phyloP scores from a whole-genome alignment of 2,888 invertebrate species.

The Caenorhabditis sp. region DNA sequence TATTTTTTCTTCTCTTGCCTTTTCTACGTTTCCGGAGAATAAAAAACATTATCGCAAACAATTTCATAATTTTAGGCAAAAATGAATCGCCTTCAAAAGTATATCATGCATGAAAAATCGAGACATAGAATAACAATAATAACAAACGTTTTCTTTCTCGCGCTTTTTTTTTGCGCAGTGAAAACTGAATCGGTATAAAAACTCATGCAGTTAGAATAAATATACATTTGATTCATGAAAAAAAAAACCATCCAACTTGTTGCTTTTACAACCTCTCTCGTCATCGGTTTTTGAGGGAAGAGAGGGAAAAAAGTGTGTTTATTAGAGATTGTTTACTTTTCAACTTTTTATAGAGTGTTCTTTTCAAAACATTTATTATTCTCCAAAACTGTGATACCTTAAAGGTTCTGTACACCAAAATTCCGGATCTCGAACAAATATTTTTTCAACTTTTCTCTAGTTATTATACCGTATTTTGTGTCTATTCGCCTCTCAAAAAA shows the following conservation, averaged over 20 bases:
- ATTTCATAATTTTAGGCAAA: not conserved
- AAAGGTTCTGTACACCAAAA: too few species aligned
- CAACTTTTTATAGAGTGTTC: not conserved
- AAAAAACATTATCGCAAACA: too few species aligned
- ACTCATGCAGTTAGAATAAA: not conserved
- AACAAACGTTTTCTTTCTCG: not conserved
- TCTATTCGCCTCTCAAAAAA: too few species aligned
- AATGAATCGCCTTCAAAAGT: not conserved
- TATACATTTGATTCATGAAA: not conserved
- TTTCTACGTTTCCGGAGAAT: not conserved
- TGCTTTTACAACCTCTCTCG: not conserved
- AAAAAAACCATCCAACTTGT: not conserved
- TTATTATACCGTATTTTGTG: too few species aligned
- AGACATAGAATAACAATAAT: not conserved
- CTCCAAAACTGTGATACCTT: too few species aligned
- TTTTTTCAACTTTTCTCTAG: too few species aligned
- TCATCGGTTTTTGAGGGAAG: not conserved
- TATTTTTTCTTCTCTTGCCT: not conserved
- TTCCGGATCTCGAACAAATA: too few species aligned
- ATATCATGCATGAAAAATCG: not conserved
- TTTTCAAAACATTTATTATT: too few species aligned
- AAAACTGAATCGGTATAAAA: not conserved
- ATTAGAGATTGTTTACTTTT: not conserved
- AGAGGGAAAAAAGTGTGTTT: too few species aligned
- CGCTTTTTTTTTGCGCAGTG: not conserved